Base-by-base conservation (phyloP, 2,888 invertebrate species). In the Chrysina gloriosa region DNA sequence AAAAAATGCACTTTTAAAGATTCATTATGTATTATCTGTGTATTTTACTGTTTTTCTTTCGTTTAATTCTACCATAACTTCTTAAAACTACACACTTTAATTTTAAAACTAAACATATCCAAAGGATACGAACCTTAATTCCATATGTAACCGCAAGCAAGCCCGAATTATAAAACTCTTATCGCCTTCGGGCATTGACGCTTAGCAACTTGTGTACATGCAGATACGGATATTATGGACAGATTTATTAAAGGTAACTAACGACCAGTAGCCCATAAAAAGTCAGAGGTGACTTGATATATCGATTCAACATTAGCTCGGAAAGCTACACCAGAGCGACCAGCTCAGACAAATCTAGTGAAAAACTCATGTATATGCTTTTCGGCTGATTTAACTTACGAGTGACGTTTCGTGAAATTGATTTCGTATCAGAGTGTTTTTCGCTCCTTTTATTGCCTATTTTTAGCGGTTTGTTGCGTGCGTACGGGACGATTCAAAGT, bases 261-360 rank as follows among this genome's bases (percentile, higher is more conserved):
- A 75, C 73, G 71, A 71, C 69, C 70, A 74, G 65, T 70, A 69
- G 36, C 29, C 76, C 75, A 74, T 77, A 75, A 76, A 77, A 77
- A 76, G 77, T 76, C 74, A 76, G 73, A 77, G 76, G 74, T 75
- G 76, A 73, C 72, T 72, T 76, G 75, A 76, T 71, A 71, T 76
- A 78, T 78, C 74, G 78, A 78, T 77, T 77, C 76, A 69, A 72
- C 77, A 78, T 78, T 78, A 78, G 73, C 71, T 73, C 67, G 69
- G 73, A 73, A 75, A 77, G 75, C 74, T 77, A 77, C 75, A 74
- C 69, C 63, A 67, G 67, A 71, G 69, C 70, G 69, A 69, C 69
- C 64, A 71, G 71, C 72, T 65, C 70, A 69, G 67, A 72, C 70
- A 69, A 71, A 71, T 70, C 69, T 69, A 69, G 63, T 64, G 70